Percentiles rank a stretch among this genome's conserved stretches.
Evolutionary conservation across 1,140 invertebrate genomes (phyloP).

Genomic region (Cepaea nemoralis): DNA sequence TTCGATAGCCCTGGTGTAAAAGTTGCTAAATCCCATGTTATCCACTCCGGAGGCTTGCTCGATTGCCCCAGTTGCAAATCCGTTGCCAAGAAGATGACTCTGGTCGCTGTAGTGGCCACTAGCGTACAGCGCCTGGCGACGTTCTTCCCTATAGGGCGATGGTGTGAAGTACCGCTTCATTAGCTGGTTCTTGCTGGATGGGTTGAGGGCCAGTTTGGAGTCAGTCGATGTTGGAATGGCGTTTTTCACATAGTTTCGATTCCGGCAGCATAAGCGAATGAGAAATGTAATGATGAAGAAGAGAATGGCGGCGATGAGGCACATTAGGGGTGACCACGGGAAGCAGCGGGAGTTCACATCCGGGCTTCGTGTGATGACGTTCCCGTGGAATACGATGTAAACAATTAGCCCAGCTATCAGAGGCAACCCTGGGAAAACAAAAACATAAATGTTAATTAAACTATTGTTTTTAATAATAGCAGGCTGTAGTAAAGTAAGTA

Average conservation of each 20-base stretch:
- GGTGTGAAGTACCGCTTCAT: conserved; percentile 39
- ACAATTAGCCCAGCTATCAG: conserved; percentile 34
- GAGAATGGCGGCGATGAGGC: conserved; percentile 36
- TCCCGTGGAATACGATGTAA: conserved; percentile 36
- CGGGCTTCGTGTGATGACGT: conserved; percentile 34
- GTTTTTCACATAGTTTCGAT: conserved; percentile 18
- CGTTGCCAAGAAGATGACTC: neutral
- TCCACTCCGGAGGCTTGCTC: neutral
- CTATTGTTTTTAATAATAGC: too few species aligned
- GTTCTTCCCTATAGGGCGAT: conserved; percentile 35
- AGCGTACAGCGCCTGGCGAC: conserved; percentile 26
- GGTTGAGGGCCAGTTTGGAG: conserved; percentile 40
- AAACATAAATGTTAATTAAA: neutral
- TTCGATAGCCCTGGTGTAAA: neutral
- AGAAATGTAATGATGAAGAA: conserved; percentile 40
- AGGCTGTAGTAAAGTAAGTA: too few species aligned
- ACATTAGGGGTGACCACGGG: conserved; percentile 41
- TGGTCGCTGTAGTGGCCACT: neutral
- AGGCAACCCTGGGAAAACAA: conserved; percentile 30
- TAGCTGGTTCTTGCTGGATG: conserved; percentile 39
- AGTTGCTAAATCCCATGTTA: neutral
- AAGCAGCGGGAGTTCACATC: conserved; percentile 23
- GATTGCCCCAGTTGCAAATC: neutral
- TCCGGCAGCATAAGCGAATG: conserved; percentile 35
- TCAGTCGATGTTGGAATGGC: conserved; percentile 45